Evolutionary conservation across 1,140 invertebrate species (phyloP).

Genomic region (Lasioglossum baleicum): DNA sequence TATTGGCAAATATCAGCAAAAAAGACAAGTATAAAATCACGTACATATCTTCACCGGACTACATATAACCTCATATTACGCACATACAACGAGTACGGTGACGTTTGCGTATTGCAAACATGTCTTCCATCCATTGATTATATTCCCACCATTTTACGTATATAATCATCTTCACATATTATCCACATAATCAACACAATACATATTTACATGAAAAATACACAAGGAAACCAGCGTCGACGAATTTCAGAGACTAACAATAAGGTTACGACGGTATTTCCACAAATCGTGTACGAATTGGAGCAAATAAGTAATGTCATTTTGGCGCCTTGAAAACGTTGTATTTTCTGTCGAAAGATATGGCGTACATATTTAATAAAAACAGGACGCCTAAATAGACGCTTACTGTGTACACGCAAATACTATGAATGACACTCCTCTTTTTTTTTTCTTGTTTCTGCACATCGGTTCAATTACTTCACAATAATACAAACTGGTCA

Average conservation of each 20-base stretch:
- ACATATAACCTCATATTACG: slow-evolving; percentile 45
- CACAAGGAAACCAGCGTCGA: neutral
- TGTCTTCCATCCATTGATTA: slow-evolving; percentile 63
- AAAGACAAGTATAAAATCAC: slow-evolving; percentile 35
- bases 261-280: neutral
- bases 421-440: slow-evolving; percentile 39
- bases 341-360: slow-evolving; percentile 29
- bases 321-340: slow-evolving; percentile 26
- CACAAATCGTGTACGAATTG: neutral
- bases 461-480: neutral
- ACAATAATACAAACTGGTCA: neutral
- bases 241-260: slow-evolving; percentile 24
- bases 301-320: slow-evolving; percentile 2
- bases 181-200: slow-evolving; percentile 6
- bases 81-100: slow-evolving; percentile 38
- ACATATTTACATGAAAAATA: slow-evolving; percentile 10
- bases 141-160: slow-evolving; percentile 63
- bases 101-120: slow-evolving; percentile 57
- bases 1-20: slow-evolving; percentile 21
- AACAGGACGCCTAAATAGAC: slow-evolving; percentile 62
- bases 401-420: slow-evolving; percentile 60
- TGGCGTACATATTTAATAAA: slow-evolving; percentile 45
- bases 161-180: slow-evolving; percentile 19
- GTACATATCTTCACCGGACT: slow-evolving; percentile 20
- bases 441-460: neutral